A percentile compares a stretch with the other conserved stretches of the same genome.
phyloP scores from a whole-genome alignment of 1,140 invertebrate species.

The Lamellibrachia luymesi region DNA sequence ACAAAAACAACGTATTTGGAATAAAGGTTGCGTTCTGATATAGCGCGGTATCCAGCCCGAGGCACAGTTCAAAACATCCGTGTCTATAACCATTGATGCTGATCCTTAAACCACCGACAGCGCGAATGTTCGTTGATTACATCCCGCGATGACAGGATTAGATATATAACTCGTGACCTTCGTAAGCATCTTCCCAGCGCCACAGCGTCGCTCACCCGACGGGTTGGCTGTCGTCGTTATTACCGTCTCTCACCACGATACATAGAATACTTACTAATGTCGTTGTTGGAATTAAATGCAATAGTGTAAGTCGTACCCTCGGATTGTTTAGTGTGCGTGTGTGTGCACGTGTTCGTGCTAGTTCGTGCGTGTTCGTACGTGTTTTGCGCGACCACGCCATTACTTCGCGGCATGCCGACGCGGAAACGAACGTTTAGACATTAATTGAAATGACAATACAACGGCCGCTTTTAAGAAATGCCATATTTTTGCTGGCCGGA shows the following conservation, averaged over 20 bases:
- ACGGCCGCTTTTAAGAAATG: background rate
- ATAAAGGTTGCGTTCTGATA: too few relatives aligned
- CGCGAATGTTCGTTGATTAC: background rate
- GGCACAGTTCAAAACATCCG: too few relatives aligned
- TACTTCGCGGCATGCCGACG: too few relatives aligned
- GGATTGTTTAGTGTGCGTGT: too few relatives aligned
- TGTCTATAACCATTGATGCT: background rate
- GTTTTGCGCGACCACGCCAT: too few relatives aligned
- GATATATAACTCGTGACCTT: background rate
- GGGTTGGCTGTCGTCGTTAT: background rate
- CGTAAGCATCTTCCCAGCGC: background rate
- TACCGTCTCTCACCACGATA: background rate
- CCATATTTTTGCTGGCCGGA: background rate
- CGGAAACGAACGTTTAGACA: background rate
- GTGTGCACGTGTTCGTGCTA: too few relatives aligned
- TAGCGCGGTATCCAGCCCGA: too few relatives aligned
- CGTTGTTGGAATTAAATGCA: background rate
- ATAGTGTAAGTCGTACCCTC: background rate
- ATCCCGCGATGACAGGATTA: background rate
- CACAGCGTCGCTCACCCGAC: background rate
- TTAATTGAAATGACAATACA: background rate
- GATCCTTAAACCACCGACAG: background rate
- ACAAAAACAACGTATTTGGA: too few relatives aligned
- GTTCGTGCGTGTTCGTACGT: too few relatives aligned
- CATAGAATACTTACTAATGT: too few relatives aligned